Percentiles rank a stretch among this genome's conserved stretches.
phyloP scores from a whole-genome alignment of 2,113 vertebrate species.

The Brachyhypopomus gauderio region DNA sequence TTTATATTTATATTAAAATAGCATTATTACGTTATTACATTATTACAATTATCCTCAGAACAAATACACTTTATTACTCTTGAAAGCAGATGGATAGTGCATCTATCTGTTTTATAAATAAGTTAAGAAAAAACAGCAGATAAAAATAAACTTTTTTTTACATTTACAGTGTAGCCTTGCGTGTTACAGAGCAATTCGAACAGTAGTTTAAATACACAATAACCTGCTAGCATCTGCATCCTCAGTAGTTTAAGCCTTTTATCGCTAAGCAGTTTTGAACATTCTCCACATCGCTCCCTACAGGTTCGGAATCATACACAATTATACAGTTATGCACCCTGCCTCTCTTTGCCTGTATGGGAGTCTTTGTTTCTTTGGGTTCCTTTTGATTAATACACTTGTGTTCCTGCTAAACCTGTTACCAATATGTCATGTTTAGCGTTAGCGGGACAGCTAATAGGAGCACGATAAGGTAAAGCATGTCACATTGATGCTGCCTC shows the following conservation, averaged over 20 bases:
- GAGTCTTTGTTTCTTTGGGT: conserved; percentile 48
- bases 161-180: conserved; percentile 49
- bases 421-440: conserved; percentile 14
- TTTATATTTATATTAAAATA: conserved; percentile 80
- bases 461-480: conserved; percentile 55
- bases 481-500: conserved; percentile 51
- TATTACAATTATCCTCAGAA: conserved; percentile 54
- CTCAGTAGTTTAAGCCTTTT: conserved; percentile 44
- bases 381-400: conserved; percentile 45
- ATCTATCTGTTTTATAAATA: conserved; percentile 68
- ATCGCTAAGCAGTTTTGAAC: conserved; percentile 23
- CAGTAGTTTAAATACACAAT: conserved; percentile 45
- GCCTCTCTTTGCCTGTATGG: conserved; percentile 35
- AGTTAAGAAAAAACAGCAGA: conserved; percentile 74
- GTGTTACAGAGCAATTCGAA: conserved; percentile 20
- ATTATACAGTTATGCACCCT: conserved; percentile 30
- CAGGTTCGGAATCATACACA: conserved; percentile 23
- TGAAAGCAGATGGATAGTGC: conserved; percentile 60
- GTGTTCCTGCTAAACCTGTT: conserved; percentile 31
- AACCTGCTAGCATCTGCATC: conserved; percentile 24
- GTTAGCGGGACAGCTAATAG: conserved; percentile 46
- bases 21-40: conserved; percentile 73
- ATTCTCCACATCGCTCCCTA: conserved; percentile 34
- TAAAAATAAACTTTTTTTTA: conserved; percentile 53
- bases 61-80: conserved; percentile 76